phyloP scores from a whole-genome alignment of 2,888 invertebrate genomes.

The Zele albiditarsus region DNA sequence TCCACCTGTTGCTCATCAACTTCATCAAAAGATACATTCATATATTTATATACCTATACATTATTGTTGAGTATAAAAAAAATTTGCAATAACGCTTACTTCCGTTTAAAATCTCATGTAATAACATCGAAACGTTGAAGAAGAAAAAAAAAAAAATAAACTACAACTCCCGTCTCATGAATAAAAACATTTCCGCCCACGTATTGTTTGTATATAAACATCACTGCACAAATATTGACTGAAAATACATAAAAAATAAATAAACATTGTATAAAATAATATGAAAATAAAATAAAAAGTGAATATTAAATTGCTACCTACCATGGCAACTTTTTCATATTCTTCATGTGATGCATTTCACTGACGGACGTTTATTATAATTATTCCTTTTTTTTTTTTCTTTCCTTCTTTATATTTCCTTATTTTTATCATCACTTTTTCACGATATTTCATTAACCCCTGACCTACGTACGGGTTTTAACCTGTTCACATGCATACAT shows the following conservation, averaged over 20 bases:
- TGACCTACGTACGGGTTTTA: conserved; percentile 57
- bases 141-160: neutral
- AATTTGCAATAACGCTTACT: neutral
- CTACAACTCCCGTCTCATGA: neutral
- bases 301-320: conserved; percentile 1
- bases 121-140: neutral
- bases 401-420: conserved; percentile 31
- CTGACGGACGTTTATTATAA: neutral
- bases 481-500: conserved; percentile 30
- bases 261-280: neutral
- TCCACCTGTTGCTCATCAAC: conserved; percentile 9
- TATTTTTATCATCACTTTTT: conserved; percentile 44
- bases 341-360: neutral
- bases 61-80: neutral
- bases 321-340: neutral
- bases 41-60: neutral
- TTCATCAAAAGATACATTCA: neutral
- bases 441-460: conserved; percentile 70
- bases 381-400: conserved; percentile 65
- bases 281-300: conserved; percentile 7
- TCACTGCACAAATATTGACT: neutral
- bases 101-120: neutral
- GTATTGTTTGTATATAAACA: conserved; percentile 25
- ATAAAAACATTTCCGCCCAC: neutral
- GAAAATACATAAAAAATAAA: neutral